Evolutionary conservation across 2,113 vertebrate genomes (phyloP), one percentile per base, ranked within the genome.

Genomic region (Oxyura jamaicensis): DNA sequence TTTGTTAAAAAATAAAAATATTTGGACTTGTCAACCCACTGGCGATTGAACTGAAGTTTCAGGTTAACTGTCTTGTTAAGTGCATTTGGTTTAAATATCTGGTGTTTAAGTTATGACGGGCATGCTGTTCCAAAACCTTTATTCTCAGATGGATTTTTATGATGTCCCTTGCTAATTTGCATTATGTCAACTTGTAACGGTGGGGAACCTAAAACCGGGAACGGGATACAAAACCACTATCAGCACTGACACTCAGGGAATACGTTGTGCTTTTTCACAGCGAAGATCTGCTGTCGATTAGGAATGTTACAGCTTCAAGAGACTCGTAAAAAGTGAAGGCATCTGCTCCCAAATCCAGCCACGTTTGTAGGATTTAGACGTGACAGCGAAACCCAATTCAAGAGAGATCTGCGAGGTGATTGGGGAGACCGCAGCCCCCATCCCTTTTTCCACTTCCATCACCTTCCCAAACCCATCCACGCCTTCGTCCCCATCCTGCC

Each of bases 281-380:
- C 8, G 19, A 86, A 85, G 78, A 93, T 96, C 94, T 95, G 96
- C 94, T 93, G 90, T 91, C 86, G 75, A 94, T 96, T 95, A 96
- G 56, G 72, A 94, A 95, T 84, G 74, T 80, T 92, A 78, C 80
- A 82, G 73, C 87, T 97, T 93, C 88, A 92, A 88, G 86, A 81
- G 86, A 88, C 91, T 94, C 90, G 6, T 91, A 72, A 94, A 79
- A 92, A 88, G 12, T 33, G 71, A 69, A 94, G 91, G 89, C 92
- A 93, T 93, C 88, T 93, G 82, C 36, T 95, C 31, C 76, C 81
- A 71, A 86, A 90, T 22, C 31, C 53, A 87, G 50, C 52, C 76
- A 60, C 50, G 44, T 89, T 91, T 77, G 46, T 83, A 68, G 60
- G 68, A 62, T 63, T 74, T 86, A 76, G 74, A 91, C 26, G 15